Conservation (phyloP, 2,113 vertebrate genomes). For the Ammodytes dubius region DNA sequence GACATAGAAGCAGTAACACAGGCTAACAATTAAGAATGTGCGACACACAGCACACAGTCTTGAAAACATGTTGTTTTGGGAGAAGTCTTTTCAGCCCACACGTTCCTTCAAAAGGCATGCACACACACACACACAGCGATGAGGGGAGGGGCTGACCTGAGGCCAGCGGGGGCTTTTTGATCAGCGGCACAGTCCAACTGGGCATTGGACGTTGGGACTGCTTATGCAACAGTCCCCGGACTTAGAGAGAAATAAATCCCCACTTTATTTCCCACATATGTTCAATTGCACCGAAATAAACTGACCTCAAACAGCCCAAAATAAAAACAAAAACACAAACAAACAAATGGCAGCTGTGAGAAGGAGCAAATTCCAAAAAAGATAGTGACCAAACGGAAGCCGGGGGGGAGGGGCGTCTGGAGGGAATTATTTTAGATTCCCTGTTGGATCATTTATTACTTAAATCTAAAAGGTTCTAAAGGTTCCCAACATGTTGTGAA, state of each 20-base stretch:
- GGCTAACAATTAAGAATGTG: slow-evolving; percentile 6
- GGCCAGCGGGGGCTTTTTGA: slow-evolving; percentile 75
- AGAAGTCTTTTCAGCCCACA: slow-evolving; percentile 25
- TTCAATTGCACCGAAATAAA: slow-evolving; percentile 63
- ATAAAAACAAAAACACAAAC: not conserved
- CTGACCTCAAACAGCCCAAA: not conserved
- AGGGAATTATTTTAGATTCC: not conserved
- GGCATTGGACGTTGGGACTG: slow-evolving; percentile 66
- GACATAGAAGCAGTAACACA: not conserved
- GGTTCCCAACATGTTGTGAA: not conserved
- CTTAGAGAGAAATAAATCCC: slow-evolving; percentile 76
- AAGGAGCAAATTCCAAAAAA: slow-evolving; percentile 21
- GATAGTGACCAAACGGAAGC: not conserved
- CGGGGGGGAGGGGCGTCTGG: not conserved
- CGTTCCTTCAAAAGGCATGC: slow-evolving; percentile 39
- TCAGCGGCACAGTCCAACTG: slow-evolving; percentile 68
- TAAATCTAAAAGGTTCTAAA: not conserved
- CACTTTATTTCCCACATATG: slow-evolving; percentile 79
- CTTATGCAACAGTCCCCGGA: slow-evolving; percentile 74
- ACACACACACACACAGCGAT: slow-evolving; percentile 30
- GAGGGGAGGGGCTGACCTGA: slow-evolving; percentile 68
- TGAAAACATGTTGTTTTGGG: not conserved
- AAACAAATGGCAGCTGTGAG: slow-evolving; percentile 28
- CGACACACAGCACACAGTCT: slow-evolving; percentile 14
- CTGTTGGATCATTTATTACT: not conserved